A percentile compares a stretch with the other conserved stretches of the same genome.
phyloP scores from a whole-genome alignment of 2,113 vertebrate species.

The Hydrolagus affinis region DNA sequence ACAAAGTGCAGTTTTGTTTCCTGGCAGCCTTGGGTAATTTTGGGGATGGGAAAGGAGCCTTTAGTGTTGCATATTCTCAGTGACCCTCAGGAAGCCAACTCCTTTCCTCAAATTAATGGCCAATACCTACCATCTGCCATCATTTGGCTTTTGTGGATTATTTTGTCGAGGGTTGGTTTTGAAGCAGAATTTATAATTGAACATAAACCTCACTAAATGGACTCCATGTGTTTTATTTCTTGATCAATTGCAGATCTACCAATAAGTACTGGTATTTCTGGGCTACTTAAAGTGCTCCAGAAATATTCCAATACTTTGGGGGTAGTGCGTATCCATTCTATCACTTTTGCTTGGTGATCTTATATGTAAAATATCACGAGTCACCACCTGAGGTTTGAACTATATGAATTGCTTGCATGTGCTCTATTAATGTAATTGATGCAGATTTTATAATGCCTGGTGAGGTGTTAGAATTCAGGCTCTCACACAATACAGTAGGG shows the following conservation, averaged over 20 bases:
- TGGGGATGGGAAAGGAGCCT: not conserved
- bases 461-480: too few species aligned
- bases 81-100: not conserved
- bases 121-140: not conserved
- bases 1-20: not conserved
- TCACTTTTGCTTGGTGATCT: constrained; percentile 1
- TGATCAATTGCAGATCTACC: constrained; percentile 4
- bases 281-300: not conserved
- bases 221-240: not conserved
- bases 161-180: not conserved
- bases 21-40: not conserved
- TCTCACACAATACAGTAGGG: too few species aligned
- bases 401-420: constrained; percentile 6
- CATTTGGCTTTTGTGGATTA: not conserved
- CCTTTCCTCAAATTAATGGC: not conserved
- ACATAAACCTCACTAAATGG: not conserved
- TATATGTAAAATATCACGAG: constrained; percentile 11
- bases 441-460: not conserved
- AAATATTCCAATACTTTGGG: not conserved
- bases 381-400: constrained; percentile 12
- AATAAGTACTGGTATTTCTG: not conserved
- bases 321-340: not conserved
- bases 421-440: not conserved
- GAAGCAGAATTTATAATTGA: not conserved
- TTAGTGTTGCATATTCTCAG: not conserved